A percentile compares a stretch with the other conserved stretches of the same genome.
Evolutionary conservation across 2,113 vertebrate species (phyloP).

Genomic region (Dasyornis broadbenti): DNA sequence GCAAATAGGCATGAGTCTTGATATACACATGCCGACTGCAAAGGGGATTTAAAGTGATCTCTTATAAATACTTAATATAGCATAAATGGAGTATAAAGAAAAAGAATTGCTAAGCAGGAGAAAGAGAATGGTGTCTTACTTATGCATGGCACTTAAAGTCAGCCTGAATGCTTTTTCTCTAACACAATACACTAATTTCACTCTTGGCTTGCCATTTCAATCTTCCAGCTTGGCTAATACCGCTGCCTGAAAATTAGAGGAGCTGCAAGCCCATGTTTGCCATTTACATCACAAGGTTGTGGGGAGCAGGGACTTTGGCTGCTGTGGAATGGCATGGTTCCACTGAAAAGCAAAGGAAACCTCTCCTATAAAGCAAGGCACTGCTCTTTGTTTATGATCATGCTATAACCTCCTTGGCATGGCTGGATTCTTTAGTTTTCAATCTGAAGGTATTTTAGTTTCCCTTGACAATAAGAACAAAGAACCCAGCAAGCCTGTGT

Average conservation of each 20-base stretch:
- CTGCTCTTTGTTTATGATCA: background rate
- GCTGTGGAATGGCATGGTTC: background rate
- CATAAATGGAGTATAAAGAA: background rate
- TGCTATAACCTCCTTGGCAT: background rate
- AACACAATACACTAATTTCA: background rate
- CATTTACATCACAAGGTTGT: background rate
- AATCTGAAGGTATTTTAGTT: background rate
- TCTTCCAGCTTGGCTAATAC: background rate
- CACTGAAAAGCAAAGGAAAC: background rate
- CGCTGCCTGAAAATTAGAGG: background rate
- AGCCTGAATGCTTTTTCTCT: background rate
- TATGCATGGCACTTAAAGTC: background rate
- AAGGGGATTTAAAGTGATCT: background rate
- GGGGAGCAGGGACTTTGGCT: background rate
- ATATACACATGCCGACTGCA: background rate
- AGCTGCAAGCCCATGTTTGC: background rate
- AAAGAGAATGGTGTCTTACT: background rate
- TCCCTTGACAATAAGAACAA: background rate
- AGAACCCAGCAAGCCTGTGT: background rate
- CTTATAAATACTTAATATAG: slow-evolving; percentile 13
- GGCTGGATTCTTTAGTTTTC: background rate
- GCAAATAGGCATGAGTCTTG: background rate
- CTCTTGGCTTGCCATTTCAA: slow-evolving; percentile 3
- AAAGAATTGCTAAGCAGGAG: background rate
- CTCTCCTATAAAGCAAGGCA: background rate